Conservation (phyloP, 1,140 invertebrate genomes). For the Ooceraea biroi region DNA sequence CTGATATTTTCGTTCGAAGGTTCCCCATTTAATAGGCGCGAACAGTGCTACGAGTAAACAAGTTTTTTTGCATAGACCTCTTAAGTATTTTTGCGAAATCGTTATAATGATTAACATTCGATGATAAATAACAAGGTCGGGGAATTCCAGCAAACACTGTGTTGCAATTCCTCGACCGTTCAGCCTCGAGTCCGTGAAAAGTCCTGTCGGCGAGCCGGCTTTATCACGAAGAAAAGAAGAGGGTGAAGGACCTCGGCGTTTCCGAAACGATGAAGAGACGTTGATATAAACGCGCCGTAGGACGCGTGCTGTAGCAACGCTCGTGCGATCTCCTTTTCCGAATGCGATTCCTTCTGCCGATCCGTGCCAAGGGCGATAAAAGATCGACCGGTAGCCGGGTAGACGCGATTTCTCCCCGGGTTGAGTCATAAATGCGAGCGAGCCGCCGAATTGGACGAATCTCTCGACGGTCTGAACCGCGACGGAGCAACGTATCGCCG, state of each 20-base stretch:
- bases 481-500: neutral
- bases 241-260: slow-evolving; percentile 32
- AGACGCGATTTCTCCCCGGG: slow-evolving; percentile 59
- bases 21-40: slow-evolving; percentile 32
- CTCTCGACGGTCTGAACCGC: neutral
- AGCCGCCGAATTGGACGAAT: neutral
- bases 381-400: slow-evolving; percentile 60
- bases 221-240: slow-evolving; percentile 11
- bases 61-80: slow-evolving; percentile 30
- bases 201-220: neutral
- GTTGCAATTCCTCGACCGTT: neutral
- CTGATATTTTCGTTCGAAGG: slow-evolving; percentile 24
- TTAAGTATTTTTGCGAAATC: neutral
- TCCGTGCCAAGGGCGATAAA: slow-evolving; percentile 79
- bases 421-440: slow-evolving; percentile 53
- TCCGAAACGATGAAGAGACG: slow-evolving; percentile 19
- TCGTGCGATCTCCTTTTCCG: slow-evolving; percentile 59
- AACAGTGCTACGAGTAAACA: slow-evolving; percentile 33
- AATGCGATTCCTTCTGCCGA: slow-evolving; percentile 70
- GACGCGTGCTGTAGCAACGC: slow-evolving; percentile 35
- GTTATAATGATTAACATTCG: neutral
- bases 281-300: slow-evolving; percentile 16
- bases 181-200: neutral
- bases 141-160: neutral
- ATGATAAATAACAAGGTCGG: neutral